Base-by-base conservation (phyloP, 2,888 invertebrate species). In the Dynastes maya region DNA sequence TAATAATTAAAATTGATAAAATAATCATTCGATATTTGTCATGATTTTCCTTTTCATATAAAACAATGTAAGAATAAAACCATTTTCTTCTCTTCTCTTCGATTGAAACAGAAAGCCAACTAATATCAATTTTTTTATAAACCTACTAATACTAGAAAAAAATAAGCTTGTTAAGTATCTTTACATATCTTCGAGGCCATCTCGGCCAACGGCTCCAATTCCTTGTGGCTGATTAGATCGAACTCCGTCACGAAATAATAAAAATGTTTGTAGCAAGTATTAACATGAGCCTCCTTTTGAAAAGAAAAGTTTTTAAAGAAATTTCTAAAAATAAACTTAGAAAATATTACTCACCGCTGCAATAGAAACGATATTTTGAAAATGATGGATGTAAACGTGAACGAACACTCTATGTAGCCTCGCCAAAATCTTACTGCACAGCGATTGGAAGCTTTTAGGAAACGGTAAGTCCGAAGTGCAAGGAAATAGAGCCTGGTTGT, bases 231-330 rank as follows among this genome's bases (percentile, higher is more conserved):
- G 65, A 98, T 93, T 84, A 97, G 90, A 85, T 95, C 94, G 86
- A 96, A 96, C 88, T 97, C 96, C 67, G 93, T 93, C 27, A 97
- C 95, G 88, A 98, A 97, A 87, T 96, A 97, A 88, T 96, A 97
- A 88, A 97, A 97, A 88, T 97, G 97, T 87, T 97, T 97, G 90
- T 97, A 97, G 87, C 97, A 97, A 0, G 97, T 96, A 88, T 97
- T 97, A 0, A 97, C 96, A 86, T 97, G 97, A 22, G 97, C 96
- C 88, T 97, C 97, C 95, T 95, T 37, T 13, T n/a, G n/a, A 45
- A 65, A 67, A 74, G 5, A 64, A n/a, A 64, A 32, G 70, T 5
- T 29, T 32, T 6, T 22, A 63, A 16, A 27, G 8, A 40, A 55
- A 75, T 29, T 40, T 22, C 32, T 32, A 32, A 27, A 51, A 40